phyloP scores from a whole-genome alignment of 2,797 vertebrate genomes.

The Acanthurus tractus region DNA sequence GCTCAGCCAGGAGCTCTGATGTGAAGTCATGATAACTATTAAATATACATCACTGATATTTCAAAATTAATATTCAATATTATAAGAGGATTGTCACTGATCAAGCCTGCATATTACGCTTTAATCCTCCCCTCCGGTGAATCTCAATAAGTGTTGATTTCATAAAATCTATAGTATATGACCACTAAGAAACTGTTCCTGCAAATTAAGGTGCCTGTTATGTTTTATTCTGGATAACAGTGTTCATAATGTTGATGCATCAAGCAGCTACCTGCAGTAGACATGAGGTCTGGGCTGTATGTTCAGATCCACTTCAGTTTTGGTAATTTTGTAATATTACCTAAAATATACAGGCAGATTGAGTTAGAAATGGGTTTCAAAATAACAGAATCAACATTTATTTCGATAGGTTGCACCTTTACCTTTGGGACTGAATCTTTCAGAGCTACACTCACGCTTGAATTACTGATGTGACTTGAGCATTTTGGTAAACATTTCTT shows the following conservation, averaged over 20 bases:
- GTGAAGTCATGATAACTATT: background rate
- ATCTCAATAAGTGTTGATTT: conserved; percentile 10
- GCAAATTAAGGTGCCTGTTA: background rate
- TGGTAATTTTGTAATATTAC: background rate
- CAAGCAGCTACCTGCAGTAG: background rate
- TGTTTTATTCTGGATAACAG: background rate
- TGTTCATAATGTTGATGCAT: background rate
- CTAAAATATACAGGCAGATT: no score
- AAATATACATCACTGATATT: background rate
- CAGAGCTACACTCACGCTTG: background rate
- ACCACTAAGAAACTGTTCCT: background rate
- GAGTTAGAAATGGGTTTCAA: no score
- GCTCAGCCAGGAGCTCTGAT: background rate
- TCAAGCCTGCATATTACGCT: no score
- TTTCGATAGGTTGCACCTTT: no score
- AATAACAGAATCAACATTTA: no score
- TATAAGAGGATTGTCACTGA: background rate
- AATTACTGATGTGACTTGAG: conserved; percentile 22
- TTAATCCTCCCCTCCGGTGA: background rate
- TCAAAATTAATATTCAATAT: background rate
- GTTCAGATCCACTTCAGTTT: background rate
- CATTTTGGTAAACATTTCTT: conserved; percentile 71
- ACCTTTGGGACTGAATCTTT: background rate
- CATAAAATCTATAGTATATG: background rate
- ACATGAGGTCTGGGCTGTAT: background rate